Base-by-base conservation (phyloP, 2,888 invertebrate genomes). In the Heterodera filipjevi region DNA sequence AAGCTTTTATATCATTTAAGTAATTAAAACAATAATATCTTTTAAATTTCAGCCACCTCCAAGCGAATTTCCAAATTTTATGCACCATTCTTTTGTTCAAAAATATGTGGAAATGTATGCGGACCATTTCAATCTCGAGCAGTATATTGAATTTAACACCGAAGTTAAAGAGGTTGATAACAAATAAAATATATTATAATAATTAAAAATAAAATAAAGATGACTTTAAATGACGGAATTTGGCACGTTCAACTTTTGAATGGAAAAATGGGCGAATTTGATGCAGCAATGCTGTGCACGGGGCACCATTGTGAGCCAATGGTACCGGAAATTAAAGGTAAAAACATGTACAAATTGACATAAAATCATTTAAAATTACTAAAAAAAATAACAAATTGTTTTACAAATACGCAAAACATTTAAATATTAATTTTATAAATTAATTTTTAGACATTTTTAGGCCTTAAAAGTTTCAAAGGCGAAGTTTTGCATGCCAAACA, bases 221-320 rank as follows among this genome's bases (percentile, higher is more conserved):
- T 33, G 64, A 22, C 22, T 32, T 39, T 44, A 33, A 32, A 35
- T 35, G 27, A 73, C 71, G 68, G 35, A 30, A 79, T 79, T 16
- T 87, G 86, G 83, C 75, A 79, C 19, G 85, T 87, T 8, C 32
- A 80, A 3, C 71, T 87, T 66, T 73, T 80, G 16, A 79, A 79
- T 53, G 86, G 86, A 22, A 74, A 76, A 35, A 77, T 87, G 85
- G 85, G 86, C 71, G 82, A 64, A 49, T 79, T 77, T 49, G 76
- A 68, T 79, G 90, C 89, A 22, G 90, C 92, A 2, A 89, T 92
- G 89, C 86, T 91, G 8, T 91, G 91, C 84, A 90, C 90, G 0
- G 92, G 92, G 8, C 91, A 91, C 83, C 91, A 91, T 81, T 89
- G 90, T 2, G 85, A 87, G 76, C 91, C 91, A 0, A 83, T 89